Conservation (phyloP, 2,113 vertebrate genomes). For the Edolisoma coerulescens region DNA sequence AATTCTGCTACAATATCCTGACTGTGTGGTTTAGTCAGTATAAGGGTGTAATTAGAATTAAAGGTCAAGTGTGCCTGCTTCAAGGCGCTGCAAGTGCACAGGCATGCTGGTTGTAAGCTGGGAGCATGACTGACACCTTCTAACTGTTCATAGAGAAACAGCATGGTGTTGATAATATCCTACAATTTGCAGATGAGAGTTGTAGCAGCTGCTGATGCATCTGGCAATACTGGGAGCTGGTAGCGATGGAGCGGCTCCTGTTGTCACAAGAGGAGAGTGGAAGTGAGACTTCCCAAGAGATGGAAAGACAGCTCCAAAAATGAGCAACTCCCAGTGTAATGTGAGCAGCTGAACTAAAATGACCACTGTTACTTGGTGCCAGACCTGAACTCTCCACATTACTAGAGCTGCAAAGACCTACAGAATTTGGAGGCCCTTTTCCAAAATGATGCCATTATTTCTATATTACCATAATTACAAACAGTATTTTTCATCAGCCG, state of each 20-base stretch:
- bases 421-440: neutral
- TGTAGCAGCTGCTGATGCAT: neutral
- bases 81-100: neutral
- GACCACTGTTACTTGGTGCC: neutral
- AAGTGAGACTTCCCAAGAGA: neutral
- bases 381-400: neutral
- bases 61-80: neutral
- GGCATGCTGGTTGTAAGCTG: neutral
- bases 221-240: neutral
- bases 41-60: neutral
- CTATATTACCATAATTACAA: neutral
- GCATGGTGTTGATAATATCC: neutral
- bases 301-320: neutral
- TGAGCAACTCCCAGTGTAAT: fast-evolving
- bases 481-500: neutral
- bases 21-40: neutral
- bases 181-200: neutral
- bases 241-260: neutral
- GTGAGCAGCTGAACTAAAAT: neutral
- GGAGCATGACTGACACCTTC: neutral
- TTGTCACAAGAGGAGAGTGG: neutral
- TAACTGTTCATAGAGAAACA: neutral
- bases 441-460: neutral
- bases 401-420: neutral
- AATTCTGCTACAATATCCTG: neutral